These are phyloP conservation scores for Orthonyx spaldingii DNA, from an alignment of 2,113 vertebrate species.

Conservation along the genomic window DNA sequence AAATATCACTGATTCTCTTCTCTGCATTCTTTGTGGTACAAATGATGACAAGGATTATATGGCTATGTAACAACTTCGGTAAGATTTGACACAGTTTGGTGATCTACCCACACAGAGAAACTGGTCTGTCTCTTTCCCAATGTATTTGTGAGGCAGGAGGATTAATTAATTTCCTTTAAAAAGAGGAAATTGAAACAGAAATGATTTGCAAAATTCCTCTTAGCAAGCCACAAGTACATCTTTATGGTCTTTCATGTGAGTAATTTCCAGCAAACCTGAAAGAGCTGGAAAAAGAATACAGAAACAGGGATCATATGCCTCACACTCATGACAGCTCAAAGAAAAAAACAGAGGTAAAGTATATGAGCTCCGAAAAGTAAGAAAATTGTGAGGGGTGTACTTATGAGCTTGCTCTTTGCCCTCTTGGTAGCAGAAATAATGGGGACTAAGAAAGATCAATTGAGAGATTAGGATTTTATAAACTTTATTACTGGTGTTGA, in stretches of 20 bases:
- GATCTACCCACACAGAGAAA: background rate
- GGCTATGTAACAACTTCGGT: background rate
- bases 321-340: background rate
- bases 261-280: background rate
- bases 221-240: background rate
- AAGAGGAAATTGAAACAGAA: background rate
- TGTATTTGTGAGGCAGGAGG: background rate
- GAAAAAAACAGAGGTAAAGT: background rate
- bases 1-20: background rate
- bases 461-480: background rate
- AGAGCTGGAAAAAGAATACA: constrained; percentile 5
- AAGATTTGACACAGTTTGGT: background rate
- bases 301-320: background rate
- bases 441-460: background rate
- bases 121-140: background rate
- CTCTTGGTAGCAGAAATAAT: background rate
- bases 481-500: background rate
- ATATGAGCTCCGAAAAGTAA: background rate
- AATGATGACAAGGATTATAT: background rate
- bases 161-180: background rate
- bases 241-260: background rate
- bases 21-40: background rate
- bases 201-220: background rate
- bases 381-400: background rate
- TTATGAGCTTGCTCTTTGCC: background rate